Percentiles rank a stretch among this genome's conserved stretches.
These are phyloP conservation scores for Deladenus siricidicola DNA, from an alignment of 2,888 invertebrate species.

Conservation along the genomic window DNA sequence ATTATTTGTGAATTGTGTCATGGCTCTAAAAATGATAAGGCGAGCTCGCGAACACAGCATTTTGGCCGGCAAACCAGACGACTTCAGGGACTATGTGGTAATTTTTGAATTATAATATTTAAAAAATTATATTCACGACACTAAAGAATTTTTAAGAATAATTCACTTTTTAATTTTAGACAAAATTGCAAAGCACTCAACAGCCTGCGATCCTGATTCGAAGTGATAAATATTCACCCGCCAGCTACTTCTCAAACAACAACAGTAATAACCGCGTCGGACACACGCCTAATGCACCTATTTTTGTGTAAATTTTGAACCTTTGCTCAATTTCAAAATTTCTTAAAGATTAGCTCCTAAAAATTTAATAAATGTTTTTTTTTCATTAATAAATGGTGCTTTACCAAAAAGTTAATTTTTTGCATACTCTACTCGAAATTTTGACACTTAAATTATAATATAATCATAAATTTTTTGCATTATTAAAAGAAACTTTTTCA, in stretches of 20 bases:
- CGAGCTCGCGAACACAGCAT: conserved; percentile 2
- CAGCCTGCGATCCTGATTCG: not conserved
- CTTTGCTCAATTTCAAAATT: not conserved
- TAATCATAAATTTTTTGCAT: too few relatives aligned
- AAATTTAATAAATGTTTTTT: not conserved
- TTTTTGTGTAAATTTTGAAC: not conserved
- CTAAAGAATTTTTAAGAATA: not conserved
- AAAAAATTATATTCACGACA: not conserved
- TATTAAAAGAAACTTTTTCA: too few relatives aligned
- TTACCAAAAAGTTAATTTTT: too few relatives aligned
- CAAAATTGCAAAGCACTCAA: not conserved
- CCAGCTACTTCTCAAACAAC: not conserved
- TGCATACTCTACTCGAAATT: too few relatives aligned
- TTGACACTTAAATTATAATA: too few relatives aligned
- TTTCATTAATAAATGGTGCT: not conserved
- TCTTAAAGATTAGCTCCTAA: not conserved
- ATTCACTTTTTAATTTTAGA: not conserved
- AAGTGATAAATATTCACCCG: too few relatives aligned
- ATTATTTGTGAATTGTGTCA: conserved; percentile 1
- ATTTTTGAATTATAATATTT: not conserved
- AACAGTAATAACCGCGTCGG: not conserved
- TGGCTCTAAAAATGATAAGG: not conserved
- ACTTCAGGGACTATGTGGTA: conserved; percentile 15
- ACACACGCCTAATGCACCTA: not conserved
- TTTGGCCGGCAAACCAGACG: conserved; percentile 8